A percentile compares a stretch with the other conserved stretches of the same genome.
phyloP scores from a whole-genome alignment of 2,888 invertebrate species.

The Spatulosminthurus flaviceps region DNA sequence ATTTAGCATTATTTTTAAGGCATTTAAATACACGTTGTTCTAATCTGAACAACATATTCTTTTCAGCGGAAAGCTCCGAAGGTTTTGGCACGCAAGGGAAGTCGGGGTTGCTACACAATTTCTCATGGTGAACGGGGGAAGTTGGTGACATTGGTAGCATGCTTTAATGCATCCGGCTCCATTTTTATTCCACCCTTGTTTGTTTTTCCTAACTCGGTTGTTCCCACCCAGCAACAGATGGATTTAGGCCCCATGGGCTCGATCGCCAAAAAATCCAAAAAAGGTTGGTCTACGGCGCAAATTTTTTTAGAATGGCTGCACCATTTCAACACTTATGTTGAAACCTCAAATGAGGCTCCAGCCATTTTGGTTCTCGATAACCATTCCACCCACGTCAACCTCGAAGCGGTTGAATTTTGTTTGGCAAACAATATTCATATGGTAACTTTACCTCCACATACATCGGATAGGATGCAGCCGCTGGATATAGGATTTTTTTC shows the following conservation, averaged over 20 bases:
- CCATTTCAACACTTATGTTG: not conserved
- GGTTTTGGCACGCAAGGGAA: constrained; percentile 58
- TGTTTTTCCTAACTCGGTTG: constrained; percentile 9
- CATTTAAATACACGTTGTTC: too few relatives aligned
- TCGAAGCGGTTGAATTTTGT: constrained; percentile 26
- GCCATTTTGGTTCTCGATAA: constrained; percentile 39
- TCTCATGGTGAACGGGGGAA: not conserved
- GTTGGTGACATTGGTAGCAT: not conserved
- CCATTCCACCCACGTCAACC: constrained; percentile 14
- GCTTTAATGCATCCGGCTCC: not conserved
- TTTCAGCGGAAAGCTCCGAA: constrained; percentile 45
- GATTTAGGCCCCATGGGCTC: not conserved
- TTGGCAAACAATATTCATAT: constrained; percentile 25
- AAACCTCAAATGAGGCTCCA: not conserved
- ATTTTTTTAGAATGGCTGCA: constrained; percentile 31
- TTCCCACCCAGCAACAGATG: not conserved
- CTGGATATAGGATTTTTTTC: constrained; percentile 38
- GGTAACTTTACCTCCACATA: constrained; percentile 45
- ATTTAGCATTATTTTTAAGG: too few relatives aligned
- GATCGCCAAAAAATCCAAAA: not conserved
- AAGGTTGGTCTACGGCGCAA: constrained; percentile 32
- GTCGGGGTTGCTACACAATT: constrained; percentile 64
- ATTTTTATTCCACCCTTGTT: constrained; percentile 18
- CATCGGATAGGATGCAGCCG: constrained; percentile 44
- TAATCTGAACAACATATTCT: too few relatives aligned